Conservation (phyloP, 1,140 invertebrate species). For the Drosophila littoralis region DNA sequence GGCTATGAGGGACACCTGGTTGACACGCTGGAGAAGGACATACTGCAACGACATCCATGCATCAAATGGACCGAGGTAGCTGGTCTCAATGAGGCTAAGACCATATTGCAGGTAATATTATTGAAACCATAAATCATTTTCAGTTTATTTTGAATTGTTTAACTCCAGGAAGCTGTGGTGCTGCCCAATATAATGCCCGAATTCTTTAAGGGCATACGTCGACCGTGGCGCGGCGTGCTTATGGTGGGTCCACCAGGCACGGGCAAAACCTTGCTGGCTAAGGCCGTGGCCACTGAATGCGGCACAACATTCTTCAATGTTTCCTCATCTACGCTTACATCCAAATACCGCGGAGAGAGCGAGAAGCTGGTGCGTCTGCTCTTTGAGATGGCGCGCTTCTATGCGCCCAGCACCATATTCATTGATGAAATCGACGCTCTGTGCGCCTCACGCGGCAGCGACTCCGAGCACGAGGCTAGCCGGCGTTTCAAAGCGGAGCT, state of each 20-base stretch:
- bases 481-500: conserved; percentile 99
- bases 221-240: conserved; percentile 95
- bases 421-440: conserved; percentile 99
- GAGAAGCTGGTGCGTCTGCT: conserved; percentile 98
- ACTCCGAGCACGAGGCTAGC: conserved; percentile 99
- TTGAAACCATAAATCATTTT: not conserved
- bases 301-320: conserved; percentile 99
- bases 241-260: conserved; percentile 89
- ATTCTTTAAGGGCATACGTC: conserved; percentile 96
- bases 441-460: conserved; percentile 96
- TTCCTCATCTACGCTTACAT: conserved; percentile 97
- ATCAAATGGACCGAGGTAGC: conserved; percentile 99
- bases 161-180: conserved; percentile 97
- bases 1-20: conserved; percentile 93
- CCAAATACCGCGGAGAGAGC: conserved; percentile 99
- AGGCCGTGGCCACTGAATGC: conserved; percentile 99
- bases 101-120: conserved; percentile 87
- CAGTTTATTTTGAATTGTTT: not conserved
- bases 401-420: conserved; percentile 99
- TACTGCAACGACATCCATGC: conserved; percentile 98
- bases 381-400: conserved; percentile 99
- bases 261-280: conserved; percentile 99
- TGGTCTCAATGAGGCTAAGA: conserved; percentile 97
- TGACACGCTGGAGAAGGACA: conserved; percentile 95
- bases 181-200: conserved; percentile 99